Percentiles rank a stretch among this genome's conserved stretches.
Evolutionary conservation across 2,888 invertebrate genomes (phyloP).

Genomic region (Epistrophe grossulariae): DNA sequence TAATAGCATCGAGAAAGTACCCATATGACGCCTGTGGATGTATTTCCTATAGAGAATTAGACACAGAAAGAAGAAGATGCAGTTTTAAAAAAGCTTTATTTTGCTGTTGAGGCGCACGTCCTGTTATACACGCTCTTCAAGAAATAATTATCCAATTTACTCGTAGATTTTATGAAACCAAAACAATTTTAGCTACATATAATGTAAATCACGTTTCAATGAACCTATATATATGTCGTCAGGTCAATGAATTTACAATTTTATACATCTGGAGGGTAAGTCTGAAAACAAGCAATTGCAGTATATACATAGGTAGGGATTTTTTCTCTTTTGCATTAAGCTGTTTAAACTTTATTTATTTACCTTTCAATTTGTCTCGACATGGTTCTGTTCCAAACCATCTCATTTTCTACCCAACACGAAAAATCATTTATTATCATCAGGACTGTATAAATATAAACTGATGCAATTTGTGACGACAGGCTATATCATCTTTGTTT

Average conservation of each 20-base stretch:
- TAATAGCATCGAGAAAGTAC: no score
- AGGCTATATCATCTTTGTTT: background rate
- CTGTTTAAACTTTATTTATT: background rate
- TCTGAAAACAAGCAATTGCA: background rate
- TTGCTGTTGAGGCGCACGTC: no score
- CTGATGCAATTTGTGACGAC: background rate
- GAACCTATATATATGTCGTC: background rate
- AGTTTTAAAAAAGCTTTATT: no score
- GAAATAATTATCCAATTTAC: background rate
- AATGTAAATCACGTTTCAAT: background rate
- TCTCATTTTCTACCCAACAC: background rate
- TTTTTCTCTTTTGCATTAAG: background rate
- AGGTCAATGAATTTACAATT: background rate
- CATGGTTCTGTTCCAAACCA: background rate
- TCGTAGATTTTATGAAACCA: background rate
- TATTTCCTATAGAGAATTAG: no score
- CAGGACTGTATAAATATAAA: background rate
- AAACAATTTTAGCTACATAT: background rate
- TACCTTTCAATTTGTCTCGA: background rate
- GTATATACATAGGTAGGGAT: background rate
- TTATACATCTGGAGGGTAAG: background rate
- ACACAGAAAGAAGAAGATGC: no score
- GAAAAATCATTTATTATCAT: constrained; percentile 5
- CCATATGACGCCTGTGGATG: no score
- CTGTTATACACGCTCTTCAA: no score